A percentile compares a stretch with the other conserved stretches of the same genome.
phyloP scores from a whole-genome alignment of 2,888 invertebrate genomes.

The Sipha maydis region DNA sequence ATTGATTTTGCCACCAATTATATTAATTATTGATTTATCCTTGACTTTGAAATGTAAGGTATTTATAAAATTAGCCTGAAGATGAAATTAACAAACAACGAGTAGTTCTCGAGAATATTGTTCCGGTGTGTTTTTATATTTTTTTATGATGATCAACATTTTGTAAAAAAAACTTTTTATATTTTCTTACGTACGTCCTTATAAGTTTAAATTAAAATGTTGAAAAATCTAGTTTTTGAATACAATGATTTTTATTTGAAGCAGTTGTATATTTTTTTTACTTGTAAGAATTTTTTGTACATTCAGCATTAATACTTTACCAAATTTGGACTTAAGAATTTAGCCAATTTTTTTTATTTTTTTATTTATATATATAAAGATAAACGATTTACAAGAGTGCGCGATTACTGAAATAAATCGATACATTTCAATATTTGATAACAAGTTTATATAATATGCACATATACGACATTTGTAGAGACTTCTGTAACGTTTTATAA shows the following conservation, averaged over 20 bases:
- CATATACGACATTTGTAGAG: not conserved
- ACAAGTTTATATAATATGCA: not conserved
- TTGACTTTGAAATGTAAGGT: constrained; percentile 37
- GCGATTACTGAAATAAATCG: not conserved
- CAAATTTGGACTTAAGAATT: not conserved
- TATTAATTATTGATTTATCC: not conserved
- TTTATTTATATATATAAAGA: not conserved
- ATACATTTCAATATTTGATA: not conserved
- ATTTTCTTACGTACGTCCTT: too few relatives aligned
- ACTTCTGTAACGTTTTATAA: not conserved
- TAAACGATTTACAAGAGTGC: not conserved
- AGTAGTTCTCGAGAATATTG: not conserved
- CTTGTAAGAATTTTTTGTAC: not conserved
- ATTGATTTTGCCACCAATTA: not conserved
- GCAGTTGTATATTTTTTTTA: not conserved
- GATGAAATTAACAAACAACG: not conserved
- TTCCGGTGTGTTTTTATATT: not conserved
- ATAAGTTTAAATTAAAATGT: too few relatives aligned
- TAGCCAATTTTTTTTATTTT: not conserved
- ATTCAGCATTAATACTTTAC: too few relatives aligned
- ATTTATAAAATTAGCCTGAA: not conserved
- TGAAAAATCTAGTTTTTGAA: too few relatives aligned
- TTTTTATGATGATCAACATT: too few relatives aligned
- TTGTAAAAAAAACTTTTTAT: too few relatives aligned
- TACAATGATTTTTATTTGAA: too few relatives aligned